Percentiles rank a stretch among this genome's conserved stretches.
phyloP scores from a whole-genome alignment of 2,113 vertebrate genomes.

The Xerus inauris region DNA sequence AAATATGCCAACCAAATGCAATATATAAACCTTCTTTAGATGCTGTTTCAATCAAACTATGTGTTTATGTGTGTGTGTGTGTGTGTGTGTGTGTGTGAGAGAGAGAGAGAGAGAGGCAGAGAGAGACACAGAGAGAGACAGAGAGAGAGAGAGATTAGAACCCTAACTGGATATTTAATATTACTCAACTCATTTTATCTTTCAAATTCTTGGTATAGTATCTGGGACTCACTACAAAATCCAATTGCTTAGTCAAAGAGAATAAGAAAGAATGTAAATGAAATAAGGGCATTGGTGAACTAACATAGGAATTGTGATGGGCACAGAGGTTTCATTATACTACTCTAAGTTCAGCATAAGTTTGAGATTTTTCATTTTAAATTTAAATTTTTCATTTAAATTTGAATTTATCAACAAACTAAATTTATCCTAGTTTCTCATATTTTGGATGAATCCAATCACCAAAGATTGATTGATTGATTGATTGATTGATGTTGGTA shows the following conservation, averaged over 20 bases:
- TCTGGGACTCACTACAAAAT: neutral
- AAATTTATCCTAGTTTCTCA: neutral
- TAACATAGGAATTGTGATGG: neutral
- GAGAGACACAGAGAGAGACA: neutral
- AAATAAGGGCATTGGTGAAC: neutral
- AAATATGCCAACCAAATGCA: neutral
- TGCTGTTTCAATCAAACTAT: neutral
- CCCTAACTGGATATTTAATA: neutral
- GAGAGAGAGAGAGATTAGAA: neutral
- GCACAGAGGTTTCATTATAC: neutral
- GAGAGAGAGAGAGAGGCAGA: neutral
- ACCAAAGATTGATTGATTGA: neutral
- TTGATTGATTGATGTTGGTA: too few relatives aligned
- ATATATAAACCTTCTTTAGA: neutral
- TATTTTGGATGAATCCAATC: neutral
- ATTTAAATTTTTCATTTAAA: neutral
- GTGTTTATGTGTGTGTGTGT: neutral
- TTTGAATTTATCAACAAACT: neutral
- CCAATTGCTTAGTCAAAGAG: neutral
- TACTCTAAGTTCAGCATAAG: neutral
- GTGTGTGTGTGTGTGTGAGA: neutral
- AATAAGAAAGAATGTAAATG: neutral
- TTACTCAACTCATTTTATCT: neutral
- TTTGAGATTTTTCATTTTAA: conserved; percentile 26
- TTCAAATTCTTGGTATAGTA: neutral